Conservation (phyloP, 2,797 vertebrate species). For the Meriones psammophilus region DNA sequence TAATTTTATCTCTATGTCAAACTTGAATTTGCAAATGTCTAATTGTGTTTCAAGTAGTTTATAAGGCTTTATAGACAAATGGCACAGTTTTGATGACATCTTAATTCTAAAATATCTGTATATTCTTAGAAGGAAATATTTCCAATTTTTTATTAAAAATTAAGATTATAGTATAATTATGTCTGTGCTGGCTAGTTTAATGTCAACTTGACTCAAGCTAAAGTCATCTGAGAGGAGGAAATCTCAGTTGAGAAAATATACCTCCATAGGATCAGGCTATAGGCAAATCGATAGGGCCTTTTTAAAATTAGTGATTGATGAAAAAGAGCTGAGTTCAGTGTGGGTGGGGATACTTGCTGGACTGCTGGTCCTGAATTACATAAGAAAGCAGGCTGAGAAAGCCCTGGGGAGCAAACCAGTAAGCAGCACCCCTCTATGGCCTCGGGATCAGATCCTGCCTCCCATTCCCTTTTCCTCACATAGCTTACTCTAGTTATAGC, state of each 20-base stretch:
- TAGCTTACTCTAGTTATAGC: background rate
- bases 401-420: background rate
- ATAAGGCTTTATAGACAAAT: conserved; percentile 66
- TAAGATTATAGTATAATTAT: background rate
- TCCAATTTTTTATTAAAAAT: background rate
- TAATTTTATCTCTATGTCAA: conserved; percentile 86
- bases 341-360: background rate
- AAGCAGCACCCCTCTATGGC: background rate
- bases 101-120: conserved; percentile 76
- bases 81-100: conserved; percentile 70
- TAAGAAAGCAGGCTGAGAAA: background rate
- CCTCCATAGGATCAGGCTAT: background rate
- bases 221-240: background rate
- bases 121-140: conserved; percentile 36
- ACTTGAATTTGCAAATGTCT: conserved; percentile 65
- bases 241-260: background rate
- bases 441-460: background rate
- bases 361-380: background rate
- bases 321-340: background rate
- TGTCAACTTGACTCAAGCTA: background rate
- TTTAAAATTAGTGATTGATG: background rate
- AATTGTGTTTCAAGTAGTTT: conserved; percentile 43
- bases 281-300: background rate
- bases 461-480: background rate
- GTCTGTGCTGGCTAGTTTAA: background rate